phyloP scores from a whole-genome alignment of 2,797 vertebrate genomes.

The Coendou prehensilis region DNA sequence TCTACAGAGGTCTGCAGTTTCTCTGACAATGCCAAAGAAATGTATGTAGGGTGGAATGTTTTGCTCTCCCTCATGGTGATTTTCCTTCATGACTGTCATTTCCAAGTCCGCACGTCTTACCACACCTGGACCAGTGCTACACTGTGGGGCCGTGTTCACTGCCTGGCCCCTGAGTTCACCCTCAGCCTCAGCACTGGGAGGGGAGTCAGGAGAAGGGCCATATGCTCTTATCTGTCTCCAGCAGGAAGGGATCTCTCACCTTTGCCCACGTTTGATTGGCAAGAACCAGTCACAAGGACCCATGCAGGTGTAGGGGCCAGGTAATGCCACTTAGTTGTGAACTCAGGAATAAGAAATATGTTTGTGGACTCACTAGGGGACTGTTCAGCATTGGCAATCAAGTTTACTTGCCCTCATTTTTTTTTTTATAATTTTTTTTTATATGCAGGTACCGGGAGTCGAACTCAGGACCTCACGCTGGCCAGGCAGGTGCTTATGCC shows the following conservation, averaged over 20 bases:
- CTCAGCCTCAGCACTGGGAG: neutral
- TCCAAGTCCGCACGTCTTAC: neutral
- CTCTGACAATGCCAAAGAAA: neutral
- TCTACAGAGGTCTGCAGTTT: neutral
- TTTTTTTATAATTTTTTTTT: neutral
- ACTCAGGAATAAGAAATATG: neutral
- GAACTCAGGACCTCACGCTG: too few species aligned
- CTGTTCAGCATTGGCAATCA: neutral
- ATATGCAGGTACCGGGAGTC: too few species aligned
- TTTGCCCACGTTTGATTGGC: neutral
- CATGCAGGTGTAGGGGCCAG: accelerated
- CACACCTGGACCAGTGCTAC: neutral
- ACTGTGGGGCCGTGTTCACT: neutral
- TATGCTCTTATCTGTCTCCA: neutral
- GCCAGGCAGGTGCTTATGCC: too few species aligned
- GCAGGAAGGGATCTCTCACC: neutral
- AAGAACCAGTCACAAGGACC: neutral
- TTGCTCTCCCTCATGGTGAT: neutral
- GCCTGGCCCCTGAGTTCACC: neutral
- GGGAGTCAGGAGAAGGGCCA: neutral
- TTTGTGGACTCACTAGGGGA: neutral
- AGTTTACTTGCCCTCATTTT: conserved; percentile 32
- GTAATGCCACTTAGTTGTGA: neutral
- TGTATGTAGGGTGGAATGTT: neutral
- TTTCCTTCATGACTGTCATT: neutral